Percentiles rank a stretch among this genome's conserved stretches.
phyloP scores from a whole-genome alignment of 2,113 vertebrate species.

The Cromileptes altivelis region DNA sequence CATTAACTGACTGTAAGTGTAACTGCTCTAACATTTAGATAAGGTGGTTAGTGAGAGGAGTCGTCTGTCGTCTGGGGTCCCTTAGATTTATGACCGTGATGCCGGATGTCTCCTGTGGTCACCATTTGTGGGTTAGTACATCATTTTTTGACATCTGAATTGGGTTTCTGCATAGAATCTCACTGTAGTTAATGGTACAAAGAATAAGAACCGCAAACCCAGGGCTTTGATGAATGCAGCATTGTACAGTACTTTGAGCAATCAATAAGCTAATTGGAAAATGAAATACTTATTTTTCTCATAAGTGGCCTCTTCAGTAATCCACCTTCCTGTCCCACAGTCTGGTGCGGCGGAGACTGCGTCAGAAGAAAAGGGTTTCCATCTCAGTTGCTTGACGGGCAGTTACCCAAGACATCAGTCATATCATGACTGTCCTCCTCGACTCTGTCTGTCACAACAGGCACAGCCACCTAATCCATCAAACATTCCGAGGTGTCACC shows the following conservation, averaged over 20 bases:
- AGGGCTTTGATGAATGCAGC: constrained; percentile 30
- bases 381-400: constrained; percentile 61
- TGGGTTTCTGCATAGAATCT: constrained; percentile 17
- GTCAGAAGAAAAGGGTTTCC: constrained; percentile 45
- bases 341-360: constrained; percentile 6
- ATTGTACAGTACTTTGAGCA: background rate
- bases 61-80: constrained; percentile 36
- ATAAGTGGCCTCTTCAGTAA: constrained; percentile 1
- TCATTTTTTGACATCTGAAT: constrained; percentile 44
- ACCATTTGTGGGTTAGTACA: constrained; percentile 37
- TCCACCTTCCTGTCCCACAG: constrained; percentile 12
- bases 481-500: constrained; percentile 72
- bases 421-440: constrained; percentile 69
- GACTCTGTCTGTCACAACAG: constrained; percentile 68
- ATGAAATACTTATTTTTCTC: constrained; percentile 1
- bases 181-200: constrained; percentile 2
- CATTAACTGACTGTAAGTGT: constrained; percentile 15
- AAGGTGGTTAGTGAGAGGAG: constrained; percentile 32
- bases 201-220: background rate
- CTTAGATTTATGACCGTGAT: constrained; percentile 50
- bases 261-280: constrained; percentile 29
- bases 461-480: constrained; percentile 76
- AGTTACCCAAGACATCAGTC: constrained; percentile 74
- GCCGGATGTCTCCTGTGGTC: constrained; percentile 29
- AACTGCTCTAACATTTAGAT: constrained; percentile 50